phyloP scores from a whole-genome alignment of 1,140 invertebrate species.

The Teleogryllus occipitalis region DNA sequence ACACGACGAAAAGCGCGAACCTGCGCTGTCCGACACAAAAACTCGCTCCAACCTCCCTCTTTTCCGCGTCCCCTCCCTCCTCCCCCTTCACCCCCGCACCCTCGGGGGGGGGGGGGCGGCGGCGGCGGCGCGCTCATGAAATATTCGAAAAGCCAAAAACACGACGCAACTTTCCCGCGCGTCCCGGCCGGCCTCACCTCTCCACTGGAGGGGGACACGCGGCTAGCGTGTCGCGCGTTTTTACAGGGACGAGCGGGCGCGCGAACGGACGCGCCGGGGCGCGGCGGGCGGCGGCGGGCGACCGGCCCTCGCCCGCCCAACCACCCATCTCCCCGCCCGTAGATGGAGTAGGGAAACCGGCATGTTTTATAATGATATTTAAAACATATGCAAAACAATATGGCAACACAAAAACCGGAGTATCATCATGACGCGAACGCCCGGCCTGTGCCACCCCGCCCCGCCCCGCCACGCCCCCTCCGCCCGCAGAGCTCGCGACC shows the following conservation, averaged over 20 bases:
- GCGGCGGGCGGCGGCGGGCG: too few species aligned
- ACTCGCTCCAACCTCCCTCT: too few species aligned
- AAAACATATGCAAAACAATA: conserved; percentile 6
- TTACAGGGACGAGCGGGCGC: not conserved
- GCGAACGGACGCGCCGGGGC: too few species aligned
- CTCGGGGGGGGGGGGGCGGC: too few species aligned
- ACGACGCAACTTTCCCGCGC: not conserved
- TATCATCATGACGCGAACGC: not conserved
- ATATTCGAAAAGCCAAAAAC: conserved; percentile 4
- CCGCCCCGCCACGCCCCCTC: not conserved
- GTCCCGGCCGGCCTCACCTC: not conserved
- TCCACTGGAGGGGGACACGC: not conserved
- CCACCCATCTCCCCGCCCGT: not conserved
- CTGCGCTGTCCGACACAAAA: too few species aligned
- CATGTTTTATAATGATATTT: not conserved
- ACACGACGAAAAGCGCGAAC: too few species aligned
- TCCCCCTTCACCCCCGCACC: not conserved
- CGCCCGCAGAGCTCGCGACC: not conserved
- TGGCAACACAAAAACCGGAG: conserved; percentile 3
- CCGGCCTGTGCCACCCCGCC: too few species aligned
- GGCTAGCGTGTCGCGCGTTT: not conserved
- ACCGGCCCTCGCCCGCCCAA: too few species aligned
- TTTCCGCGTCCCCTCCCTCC: too few species aligned
- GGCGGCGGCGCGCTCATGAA: not conserved
- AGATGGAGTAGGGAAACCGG: not conserved